phyloP scores from a whole-genome alignment of 2,797 vertebrate species.

The Fistularia tabacaria region DNA sequence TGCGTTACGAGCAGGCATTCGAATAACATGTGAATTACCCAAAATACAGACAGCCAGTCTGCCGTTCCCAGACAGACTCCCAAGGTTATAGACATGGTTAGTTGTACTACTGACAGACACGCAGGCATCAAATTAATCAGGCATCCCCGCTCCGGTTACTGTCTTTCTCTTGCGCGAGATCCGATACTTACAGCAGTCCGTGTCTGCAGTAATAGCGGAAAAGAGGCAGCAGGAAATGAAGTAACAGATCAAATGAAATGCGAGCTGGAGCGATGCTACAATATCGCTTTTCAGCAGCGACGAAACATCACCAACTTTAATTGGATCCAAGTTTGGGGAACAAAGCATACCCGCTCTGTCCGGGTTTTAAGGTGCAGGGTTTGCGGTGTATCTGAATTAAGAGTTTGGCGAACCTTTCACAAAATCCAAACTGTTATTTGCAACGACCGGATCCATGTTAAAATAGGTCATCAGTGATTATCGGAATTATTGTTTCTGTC shows the following conservation, averaged over 20 bases:
- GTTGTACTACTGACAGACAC: slow-evolving; percentile 46
- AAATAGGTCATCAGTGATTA: too few species aligned
- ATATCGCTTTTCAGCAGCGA: slow-evolving; percentile 1
- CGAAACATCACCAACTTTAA: too few species aligned
- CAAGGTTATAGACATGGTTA: slow-evolving; percentile 42
- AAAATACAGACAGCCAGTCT: slow-evolving; percentile 55
- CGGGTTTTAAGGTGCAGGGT: too few species aligned
- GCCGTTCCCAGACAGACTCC: slow-evolving; percentile 30
- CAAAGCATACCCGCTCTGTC: too few species aligned
- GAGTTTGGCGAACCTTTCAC: too few species aligned
- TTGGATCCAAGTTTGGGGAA: too few species aligned
- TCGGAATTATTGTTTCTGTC: too few species aligned
- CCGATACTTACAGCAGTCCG: slow-evolving; percentile 28
- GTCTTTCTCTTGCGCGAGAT: slow-evolving; percentile 27
- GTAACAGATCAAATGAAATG: slow-evolving; percentile 16
- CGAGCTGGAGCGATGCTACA: slow-evolving; percentile 42
- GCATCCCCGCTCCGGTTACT: slow-evolving; percentile 29
- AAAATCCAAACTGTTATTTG: too few species aligned
- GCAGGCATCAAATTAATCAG: slow-evolving; percentile 48
- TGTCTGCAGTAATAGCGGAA: slow-evolving; percentile 7
- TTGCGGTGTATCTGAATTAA: too few species aligned
- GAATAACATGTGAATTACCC: slow-evolving; percentile 30
- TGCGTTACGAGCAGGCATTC: slow-evolving; percentile 34
- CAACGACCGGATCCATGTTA: too few species aligned
- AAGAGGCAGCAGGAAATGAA: slow-evolving; percentile 18